Conservation (phyloP, 1,140 invertebrate genomes). For the Diorhabda carinulata region DNA sequence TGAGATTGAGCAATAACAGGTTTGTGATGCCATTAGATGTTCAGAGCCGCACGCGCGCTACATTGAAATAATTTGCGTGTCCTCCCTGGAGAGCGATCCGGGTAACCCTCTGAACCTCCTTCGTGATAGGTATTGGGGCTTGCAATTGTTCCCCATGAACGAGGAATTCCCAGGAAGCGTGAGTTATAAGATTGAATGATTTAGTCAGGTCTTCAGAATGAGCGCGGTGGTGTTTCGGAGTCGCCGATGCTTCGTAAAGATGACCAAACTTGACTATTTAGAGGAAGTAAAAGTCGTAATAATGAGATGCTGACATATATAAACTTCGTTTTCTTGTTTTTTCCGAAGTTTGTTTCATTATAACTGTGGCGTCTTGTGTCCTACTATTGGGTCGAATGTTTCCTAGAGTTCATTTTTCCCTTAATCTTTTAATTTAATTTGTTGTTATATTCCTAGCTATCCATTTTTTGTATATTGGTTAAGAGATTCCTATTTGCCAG, state of each 20-base stretch:
- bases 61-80: slow-evolving; percentile 45
- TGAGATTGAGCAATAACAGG: slow-evolving; percentile 68
- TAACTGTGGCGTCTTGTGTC: too few species aligned
- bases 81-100: slow-evolving; percentile 64
- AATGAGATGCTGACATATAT: slow-evolving; percentile 27
- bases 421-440: too few species aligned
- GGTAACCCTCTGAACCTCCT: slow-evolving; percentile 72
- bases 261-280: slow-evolving; percentile 53
- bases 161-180: slow-evolving; percentile 86
- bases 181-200: slow-evolving; percentile 81
- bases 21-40: slow-evolving; percentile 41
- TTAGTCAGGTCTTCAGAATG: slow-evolving; percentile 75
- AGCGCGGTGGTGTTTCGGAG: slow-evolving; percentile 52
- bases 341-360: too few species aligned
- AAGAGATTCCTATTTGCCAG: too few species aligned
- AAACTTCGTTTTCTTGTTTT: too few species aligned
- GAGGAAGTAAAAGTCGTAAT: too few species aligned
- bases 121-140: slow-evolving; percentile 79
- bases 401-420: too few species aligned
- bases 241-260: slow-evolving; percentile 53
- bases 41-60: slow-evolving; percentile 65
- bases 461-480: too few species aligned
- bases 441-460: too few species aligned
- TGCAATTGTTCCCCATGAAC: slow-evolving; percentile 80
- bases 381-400: too few species aligned